phyloP scores from a whole-genome alignment of 2,888 invertebrate species.

The Andrena haemorrhoa region DNA sequence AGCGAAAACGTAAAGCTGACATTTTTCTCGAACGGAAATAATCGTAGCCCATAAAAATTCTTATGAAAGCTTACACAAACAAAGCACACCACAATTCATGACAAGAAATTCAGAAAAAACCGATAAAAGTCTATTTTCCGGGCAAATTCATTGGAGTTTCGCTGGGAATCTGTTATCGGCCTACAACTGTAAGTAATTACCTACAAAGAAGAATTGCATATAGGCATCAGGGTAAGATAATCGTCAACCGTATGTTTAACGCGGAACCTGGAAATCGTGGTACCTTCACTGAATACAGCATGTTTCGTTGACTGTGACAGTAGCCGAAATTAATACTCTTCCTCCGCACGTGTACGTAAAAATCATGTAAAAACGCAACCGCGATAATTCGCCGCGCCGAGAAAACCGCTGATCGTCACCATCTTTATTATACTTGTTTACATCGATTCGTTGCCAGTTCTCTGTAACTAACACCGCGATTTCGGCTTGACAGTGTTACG shows the following conservation, averaged over 20 bases:
- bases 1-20: constrained; percentile 17
- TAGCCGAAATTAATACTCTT: constrained; percentile 38
- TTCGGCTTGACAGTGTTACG: constrained; percentile 60
- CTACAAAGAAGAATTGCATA: constrained; percentile 55
- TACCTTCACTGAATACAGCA: constrained; percentile 58
- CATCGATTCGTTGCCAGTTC: constrained; percentile 60
- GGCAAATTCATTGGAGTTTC: constrained; percentile 24
- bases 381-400: constrained; percentile 38
- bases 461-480: constrained; percentile 59
- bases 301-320: constrained; percentile 54
- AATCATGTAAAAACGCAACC: constrained; percentile 36
- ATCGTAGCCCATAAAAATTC: constrained; percentile 28
- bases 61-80: constrained; percentile 43
- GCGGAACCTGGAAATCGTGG: constrained; percentile 33
- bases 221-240: constrained; percentile 34
- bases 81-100: constrained; percentile 40
- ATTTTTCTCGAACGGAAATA: background rate
- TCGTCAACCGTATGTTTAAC: constrained; percentile 51
- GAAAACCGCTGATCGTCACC: constrained; percentile 49
- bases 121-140: constrained; percentile 38
- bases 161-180: constrained; percentile 29
- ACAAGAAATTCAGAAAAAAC: constrained; percentile 53
- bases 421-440: constrained; percentile 65
- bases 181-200: constrained; percentile 48
- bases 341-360: constrained; percentile 26